Conservation (phyloP, 2,888 invertebrate genomes). For the Congeria kusceri region DNA sequence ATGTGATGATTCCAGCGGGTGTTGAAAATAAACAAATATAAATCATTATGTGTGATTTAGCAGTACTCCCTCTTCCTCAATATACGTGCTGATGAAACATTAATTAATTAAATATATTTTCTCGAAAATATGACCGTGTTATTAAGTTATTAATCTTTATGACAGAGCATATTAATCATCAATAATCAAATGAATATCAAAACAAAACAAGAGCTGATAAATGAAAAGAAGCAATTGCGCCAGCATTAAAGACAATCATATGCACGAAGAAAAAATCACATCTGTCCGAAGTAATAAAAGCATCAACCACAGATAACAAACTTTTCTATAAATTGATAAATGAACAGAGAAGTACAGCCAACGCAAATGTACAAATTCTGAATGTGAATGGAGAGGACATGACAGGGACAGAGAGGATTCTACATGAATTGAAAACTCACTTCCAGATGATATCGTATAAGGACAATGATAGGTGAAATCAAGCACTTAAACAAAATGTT, state of each 20-base stretch:
- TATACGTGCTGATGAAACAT: too few relatives aligned
- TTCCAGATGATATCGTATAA: background rate
- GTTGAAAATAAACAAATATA: too few relatives aligned
- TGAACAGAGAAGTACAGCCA: background rate
- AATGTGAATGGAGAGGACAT: background rate
- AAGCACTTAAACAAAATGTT: slow-evolving; percentile 6
- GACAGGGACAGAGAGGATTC: background rate
- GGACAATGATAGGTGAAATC: background rate
- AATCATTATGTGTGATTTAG: too few relatives aligned
- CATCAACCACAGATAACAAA: background rate
- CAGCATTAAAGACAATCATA: background rate
- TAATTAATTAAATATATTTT: too few relatives aligned
- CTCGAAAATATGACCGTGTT: too few relatives aligned
- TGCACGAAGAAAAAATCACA: background rate
- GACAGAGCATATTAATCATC: too few relatives aligned
- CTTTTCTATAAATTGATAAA: background rate
- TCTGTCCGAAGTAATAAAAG: background rate
- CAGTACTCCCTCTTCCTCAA: too few relatives aligned
- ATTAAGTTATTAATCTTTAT: too few relatives aligned
- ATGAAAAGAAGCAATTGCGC: background rate
- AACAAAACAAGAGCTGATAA: background rate
- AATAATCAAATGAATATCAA: background rate
- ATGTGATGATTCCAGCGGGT: too few relatives aligned
- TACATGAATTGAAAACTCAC: background rate
- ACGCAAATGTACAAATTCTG: background rate